These are phyloP conservation scores for Alcis repandata DNA, from an alignment of 2,888 invertebrate species.

Conservation along the genomic window DNA sequence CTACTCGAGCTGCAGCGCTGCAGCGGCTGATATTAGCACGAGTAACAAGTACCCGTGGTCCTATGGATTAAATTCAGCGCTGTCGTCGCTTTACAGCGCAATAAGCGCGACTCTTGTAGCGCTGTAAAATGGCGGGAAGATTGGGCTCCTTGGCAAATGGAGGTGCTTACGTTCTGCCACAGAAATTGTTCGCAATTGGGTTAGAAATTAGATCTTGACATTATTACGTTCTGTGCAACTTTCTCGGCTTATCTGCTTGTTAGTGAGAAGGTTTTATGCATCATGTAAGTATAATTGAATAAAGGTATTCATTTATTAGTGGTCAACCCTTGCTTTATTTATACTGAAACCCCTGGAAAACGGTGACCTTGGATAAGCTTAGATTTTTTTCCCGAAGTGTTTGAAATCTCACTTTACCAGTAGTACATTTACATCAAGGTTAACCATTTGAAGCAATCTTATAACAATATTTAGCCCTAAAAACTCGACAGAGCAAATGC, in stretches of 20 bases:
- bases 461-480: too few species aligned
- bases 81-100: slow-evolving; percentile 53
- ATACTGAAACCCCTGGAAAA: too few species aligned
- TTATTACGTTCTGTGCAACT: not conserved
- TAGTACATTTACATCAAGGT: too few species aligned
- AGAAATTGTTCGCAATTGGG: slow-evolving; percentile 10
- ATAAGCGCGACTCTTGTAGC: slow-evolving; percentile 36
- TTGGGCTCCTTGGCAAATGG: slow-evolving; percentile 27
- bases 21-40: slow-evolving; percentile 58
- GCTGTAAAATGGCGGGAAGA: slow-evolving; percentile 28
- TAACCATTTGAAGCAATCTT: too few species aligned
- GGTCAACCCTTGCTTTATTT: too few species aligned
- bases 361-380: too few species aligned
- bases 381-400: too few species aligned
- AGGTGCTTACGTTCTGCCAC: slow-evolving; percentile 15
- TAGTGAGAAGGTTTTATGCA: not conserved
- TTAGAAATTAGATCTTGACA: slow-evolving; percentile 18
- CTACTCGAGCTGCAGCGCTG: slow-evolving; percentile 52
- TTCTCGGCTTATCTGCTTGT: not conserved
- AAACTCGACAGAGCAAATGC: too few species aligned
- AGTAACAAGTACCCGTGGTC: slow-evolving; percentile 16
- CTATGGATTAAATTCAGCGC: slow-evolving; percentile 54
- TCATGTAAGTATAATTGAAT: too few species aligned
- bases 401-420: too few species aligned
- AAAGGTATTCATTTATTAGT: too few species aligned